These are phyloP conservation scores for Dasysyrphus tricinctus DNA, from an alignment of 2,888 invertebrate genomes.

Conservation along the genomic window DNA sequence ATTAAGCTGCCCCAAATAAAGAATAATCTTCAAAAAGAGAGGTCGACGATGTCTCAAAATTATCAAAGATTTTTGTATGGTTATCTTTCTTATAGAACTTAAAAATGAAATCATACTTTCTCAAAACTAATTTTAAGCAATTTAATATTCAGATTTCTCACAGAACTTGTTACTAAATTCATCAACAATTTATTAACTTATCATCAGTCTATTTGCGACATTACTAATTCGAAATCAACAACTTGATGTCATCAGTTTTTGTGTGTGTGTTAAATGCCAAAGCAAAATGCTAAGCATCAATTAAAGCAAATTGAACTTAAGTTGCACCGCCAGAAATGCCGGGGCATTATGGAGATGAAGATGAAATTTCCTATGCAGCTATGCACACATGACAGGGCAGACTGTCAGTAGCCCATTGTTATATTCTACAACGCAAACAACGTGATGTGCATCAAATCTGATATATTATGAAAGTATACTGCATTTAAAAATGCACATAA, in stretches of 20 bases:
- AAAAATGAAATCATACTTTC: background rate
- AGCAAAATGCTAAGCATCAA: conserved; percentile 63
- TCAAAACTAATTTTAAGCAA: conserved; percentile 15
- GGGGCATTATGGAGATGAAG: conserved; percentile 35
- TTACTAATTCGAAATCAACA: conserved; percentile 39
- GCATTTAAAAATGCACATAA: conserved; percentile 14
- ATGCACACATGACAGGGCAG: conserved; percentile 21
- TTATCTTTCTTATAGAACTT: background rate
- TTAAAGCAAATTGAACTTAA: conserved; percentile 57
- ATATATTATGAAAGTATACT: conserved; percentile 23
- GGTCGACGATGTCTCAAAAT: too few relatives aligned
- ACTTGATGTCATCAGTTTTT: conserved; percentile 58
- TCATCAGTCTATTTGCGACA: conserved; percentile 29
- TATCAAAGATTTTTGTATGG: background rate
- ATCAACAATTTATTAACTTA: conserved; percentile 29
- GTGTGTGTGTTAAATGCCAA: conserved; percentile 41
- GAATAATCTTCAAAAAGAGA: too few relatives aligned
- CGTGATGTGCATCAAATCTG: conserved; percentile 40
- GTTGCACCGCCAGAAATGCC: conserved; percentile 48
- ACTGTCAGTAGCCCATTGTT: conserved; percentile 48
- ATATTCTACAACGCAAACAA: conserved; percentile 26
- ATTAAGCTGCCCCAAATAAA: too few relatives aligned
- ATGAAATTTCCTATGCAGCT: conserved; percentile 63
- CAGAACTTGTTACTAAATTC: conserved; percentile 26
- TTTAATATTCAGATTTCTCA: conserved; percentile 40